Evolutionary conservation across 37 sponge, comb jelly and placozoan species (phyloP), one percentile per base, ranked within the genome.

Genomic region (Amphimedon queenslandica): DNA sequence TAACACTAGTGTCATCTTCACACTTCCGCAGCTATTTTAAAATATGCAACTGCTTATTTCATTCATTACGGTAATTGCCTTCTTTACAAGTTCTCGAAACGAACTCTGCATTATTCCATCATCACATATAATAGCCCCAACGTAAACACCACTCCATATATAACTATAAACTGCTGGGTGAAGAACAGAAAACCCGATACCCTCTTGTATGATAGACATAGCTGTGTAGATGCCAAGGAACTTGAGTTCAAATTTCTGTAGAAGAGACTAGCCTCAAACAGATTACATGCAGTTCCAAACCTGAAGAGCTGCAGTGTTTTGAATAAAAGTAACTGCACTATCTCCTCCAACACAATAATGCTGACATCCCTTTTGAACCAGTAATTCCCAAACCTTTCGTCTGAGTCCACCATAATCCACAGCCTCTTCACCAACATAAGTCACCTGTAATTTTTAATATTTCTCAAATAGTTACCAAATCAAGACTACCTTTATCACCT

Each of bases 321-420:
- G n/a, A n/a, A n/a, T n/a, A n/a, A n/a, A n/a, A n/a, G n/a, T n/a
- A n/a, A n/a, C n/a, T n/a, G n/a, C n/a, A n/a, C n/a, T n/a, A 32
- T 73, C 74, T 10, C 21, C 40, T 6, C 60, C 63, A 2, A 41
- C 20, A 58, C 74, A 73, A 37, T 73, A 73, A 8, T 73, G 5
- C 40, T 25, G 4, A 30, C 6, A 16, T 6, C 4, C 38, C 6
- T 56, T 73, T 25, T 34, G 58, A 6, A 37, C 34, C 8, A 58
- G 60, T 18, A 73, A 60, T 18, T 39, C 33, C 61, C 74, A 73
- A 25, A 73, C 55, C n/a, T 73, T 60, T 34, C 74, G 37, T 13
- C 42, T 32, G 35, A 60, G 74, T 58, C 74, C 74, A 10, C 74
- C 74, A 21, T 58, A 57, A 24, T 73, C 74, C 36, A 73, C 74